phyloP scores from a whole-genome alignment of 2,888 invertebrate genomes.

The Teleiodes luculella region DNA sequence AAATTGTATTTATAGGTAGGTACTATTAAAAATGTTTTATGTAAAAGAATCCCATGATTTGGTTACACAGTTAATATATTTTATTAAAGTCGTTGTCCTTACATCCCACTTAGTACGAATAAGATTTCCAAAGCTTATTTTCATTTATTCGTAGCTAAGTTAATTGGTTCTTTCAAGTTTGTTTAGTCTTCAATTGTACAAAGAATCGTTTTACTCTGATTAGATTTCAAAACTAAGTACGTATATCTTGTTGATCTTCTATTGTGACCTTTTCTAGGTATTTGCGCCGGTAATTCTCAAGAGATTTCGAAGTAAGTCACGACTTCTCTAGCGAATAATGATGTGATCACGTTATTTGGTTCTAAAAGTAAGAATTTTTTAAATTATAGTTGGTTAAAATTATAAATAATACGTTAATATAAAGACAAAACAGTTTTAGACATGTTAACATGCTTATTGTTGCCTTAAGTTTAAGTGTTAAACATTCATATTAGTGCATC shows the following conservation, averaged over 20 bases:
- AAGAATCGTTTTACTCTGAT: background rate
- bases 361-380: background rate
- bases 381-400: no score
- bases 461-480: no score
- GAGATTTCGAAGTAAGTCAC: background rate
- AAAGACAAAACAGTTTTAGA: no score
- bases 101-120: no score
- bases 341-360: background rate
- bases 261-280: background rate
- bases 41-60: no score
- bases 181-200: background rate
- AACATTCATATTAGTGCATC: no score
- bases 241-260: slow-evolving; percentile 1
- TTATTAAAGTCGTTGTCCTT: no score
- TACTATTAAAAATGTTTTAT: no score
- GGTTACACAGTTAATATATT: no score
- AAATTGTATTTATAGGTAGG: no score
- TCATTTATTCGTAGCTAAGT: background rate
- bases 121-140: background rate
- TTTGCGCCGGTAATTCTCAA: background rate
- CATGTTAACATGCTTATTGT: no score
- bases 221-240: slow-evolving; percentile 4
- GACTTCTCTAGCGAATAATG: background rate
- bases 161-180: background rate
- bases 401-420: no score